Evolutionary conservation across 2,797 vertebrate species (phyloP), one percentile per base, ranked within the genome.

Genomic region (Catamblyrhynchus diadema): DNA sequence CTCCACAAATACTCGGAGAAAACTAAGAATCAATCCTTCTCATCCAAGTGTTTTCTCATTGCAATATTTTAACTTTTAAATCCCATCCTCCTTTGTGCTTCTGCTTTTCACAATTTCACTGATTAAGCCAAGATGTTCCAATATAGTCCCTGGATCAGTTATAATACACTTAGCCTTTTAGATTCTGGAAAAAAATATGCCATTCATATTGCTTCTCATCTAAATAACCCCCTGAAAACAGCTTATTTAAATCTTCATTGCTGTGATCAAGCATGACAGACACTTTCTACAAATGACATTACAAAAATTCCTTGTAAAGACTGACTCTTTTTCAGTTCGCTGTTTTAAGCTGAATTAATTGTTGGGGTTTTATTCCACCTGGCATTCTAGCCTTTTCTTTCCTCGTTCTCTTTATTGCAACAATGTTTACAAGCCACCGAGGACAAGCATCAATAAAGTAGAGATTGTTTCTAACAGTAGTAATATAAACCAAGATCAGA

Each of bases 191-290:
- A 90, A 95, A 92, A 74, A 81, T 24, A 93, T 37, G 67, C 54
- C 56, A 86, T 81, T 87, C 86, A 80, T 95, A 85, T 65, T 53
- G 72, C 54, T 78, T 81, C 66, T 69, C 62, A 81, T 96, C 86
- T 79, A 28, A 94, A 89, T 47, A 96, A 94, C 24, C 10, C 35
- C 32, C 57, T 82, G 71, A 65, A 94, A 88, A 85, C 41, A 95
- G 74, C 78, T 82, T 86, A 82, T 75, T 90, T 96, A 96, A 80
- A 60, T 87, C 75, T 83, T 45, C 41, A 9, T 48, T 20, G 8
- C 27, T 37, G 19, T 83, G 41, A 89, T 92, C 50, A 71, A 81
- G 80, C 25, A 71, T 35, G 65, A 92, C 64, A 94, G 73, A 90
- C 45, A 57, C 45, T 77, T 92, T 65, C 48, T 30, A 87, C 24